phyloP scores from a whole-genome alignment of 2,797 vertebrate genomes.

The Acanthiza pusilla region DNA sequence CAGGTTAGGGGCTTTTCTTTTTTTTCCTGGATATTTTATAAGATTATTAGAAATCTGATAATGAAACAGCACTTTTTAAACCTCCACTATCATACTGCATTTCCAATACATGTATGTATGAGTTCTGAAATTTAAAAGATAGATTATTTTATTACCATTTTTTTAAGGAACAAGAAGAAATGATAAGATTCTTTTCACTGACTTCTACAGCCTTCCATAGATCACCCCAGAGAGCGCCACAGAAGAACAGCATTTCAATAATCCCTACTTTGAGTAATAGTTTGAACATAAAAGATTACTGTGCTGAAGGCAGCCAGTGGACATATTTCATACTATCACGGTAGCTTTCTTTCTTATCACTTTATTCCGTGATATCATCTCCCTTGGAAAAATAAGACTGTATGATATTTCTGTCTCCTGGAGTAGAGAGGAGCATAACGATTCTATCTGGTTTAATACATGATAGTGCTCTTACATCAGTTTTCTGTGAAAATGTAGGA shows the following conservation, averaged over 20 bases:
- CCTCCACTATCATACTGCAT: background rate
- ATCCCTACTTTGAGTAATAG: slow-evolving; percentile 29
- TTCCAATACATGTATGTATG: background rate
- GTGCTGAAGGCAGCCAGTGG: slow-evolving; percentile 18
- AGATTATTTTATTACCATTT: background rate
- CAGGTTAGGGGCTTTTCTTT: rapidly evolving
- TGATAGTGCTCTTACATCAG: background rate
- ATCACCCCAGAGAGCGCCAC: background rate
- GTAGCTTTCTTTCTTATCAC: slow-evolving; percentile 38
- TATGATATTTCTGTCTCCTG: slow-evolving; percentile 24
- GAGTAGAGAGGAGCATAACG: background rate
- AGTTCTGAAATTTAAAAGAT: background rate
- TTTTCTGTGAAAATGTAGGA: background rate
- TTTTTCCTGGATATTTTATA: background rate
- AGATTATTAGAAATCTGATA: background rate
- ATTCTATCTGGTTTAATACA: slow-evolving; percentile 22
- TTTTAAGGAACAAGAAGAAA: background rate
- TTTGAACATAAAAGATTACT: slow-evolving; percentile 42
- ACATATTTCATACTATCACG: slow-evolving; percentile 19
- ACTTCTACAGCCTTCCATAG: background rate
- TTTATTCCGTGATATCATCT: slow-evolving; percentile 38
- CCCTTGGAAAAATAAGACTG: slow-evolving; percentile 14
- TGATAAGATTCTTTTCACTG: background rate
- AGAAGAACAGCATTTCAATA: slow-evolving; percentile 26
- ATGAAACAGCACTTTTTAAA: background rate